Base-by-base conservation (phyloP, 2,797 vertebrate genomes). In the Paratrypauchen microcephalus region DNA sequence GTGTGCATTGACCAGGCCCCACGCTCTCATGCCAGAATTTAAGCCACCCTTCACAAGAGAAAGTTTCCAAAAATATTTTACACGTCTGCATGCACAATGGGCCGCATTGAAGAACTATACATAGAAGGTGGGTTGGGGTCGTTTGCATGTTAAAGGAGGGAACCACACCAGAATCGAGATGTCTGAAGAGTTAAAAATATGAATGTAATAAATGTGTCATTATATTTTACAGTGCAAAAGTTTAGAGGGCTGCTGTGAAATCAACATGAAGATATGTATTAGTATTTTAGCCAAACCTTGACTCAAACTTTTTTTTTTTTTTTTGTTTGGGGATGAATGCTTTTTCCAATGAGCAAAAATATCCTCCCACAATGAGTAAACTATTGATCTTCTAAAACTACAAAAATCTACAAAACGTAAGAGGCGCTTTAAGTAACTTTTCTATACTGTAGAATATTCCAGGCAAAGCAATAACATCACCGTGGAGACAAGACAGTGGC, bases 31-130 rank as follows among this genome's bases (percentile, higher is more conserved):
- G 57, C 72, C 74, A 84, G 77, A 81, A 82, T 71, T 80, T 66
- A 85, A 79, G 69, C 75, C 65, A 86, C 78, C 74, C 74, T 68
- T 75, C 74, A 60, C 50, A 75, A 79, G 76, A 68, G 76, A 66
- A 73, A 26, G 45, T 85, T 87, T 86, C 87, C 86, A 85, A 91
- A 90, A 89, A 90, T 88, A 91, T 75, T 65, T 72, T 73, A 70
- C 67, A 83, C 83, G 76, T 73, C 77, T 77, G 66, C 30, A 15
- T 65, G 72, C 80, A 90, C 83, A 89, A 88, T 88, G 80, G 80
- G 66, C 69, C 67, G 79, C 83, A 85, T 87, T 89, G 86, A 87
- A 82, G 76, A 72, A 74, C 72, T 74, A 69, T 61, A 71, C 57
- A 86, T 69, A 69, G 65, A 79, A 68, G 47, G 18, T 26, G 4